These are phyloP conservation scores for Cecropterus lyciades DNA, from an alignment of 1,140 invertebrate species.

Conservation along the genomic window DNA sequence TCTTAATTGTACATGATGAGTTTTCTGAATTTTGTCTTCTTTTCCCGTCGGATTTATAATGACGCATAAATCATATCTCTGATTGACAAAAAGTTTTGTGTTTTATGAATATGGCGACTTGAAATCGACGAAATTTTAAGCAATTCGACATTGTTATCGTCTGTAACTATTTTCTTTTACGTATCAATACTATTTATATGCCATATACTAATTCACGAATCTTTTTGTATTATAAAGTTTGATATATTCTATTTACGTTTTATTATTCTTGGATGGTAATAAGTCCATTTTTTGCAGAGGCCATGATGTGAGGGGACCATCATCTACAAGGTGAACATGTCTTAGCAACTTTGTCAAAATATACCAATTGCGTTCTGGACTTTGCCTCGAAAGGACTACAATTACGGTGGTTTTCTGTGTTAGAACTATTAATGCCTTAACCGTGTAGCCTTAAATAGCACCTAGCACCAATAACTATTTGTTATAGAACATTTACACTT, in stretches of 20 bases:
- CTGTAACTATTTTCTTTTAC: no score
- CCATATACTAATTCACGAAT: background rate
- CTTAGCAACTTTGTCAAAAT: background rate
- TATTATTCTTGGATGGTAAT: background rate
- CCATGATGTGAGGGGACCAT: slow-evolving; percentile 3
- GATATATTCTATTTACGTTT: background rate
- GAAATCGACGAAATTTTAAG: no score
- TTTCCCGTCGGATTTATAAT: slow-evolving; percentile 70
- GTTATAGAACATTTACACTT: slow-evolving; percentile 5
- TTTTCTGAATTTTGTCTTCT: slow-evolving; percentile 65
- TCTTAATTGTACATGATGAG: slow-evolving; percentile 58
- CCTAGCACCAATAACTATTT: slow-evolving; percentile 11
- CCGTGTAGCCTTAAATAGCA: slow-evolving; percentile 10
- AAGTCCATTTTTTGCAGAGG: background rate
- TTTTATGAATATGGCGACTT: background rate
- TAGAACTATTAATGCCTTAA: slow-evolving; percentile 2
- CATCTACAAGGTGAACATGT: background rate
- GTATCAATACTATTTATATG: no score
- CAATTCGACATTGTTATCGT: no score
- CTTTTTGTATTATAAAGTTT: background rate
- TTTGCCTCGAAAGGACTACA: background rate
- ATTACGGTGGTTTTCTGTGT: background rate
- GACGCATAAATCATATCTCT: slow-evolving; percentile 50
- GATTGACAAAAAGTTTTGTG: slow-evolving; percentile 7
- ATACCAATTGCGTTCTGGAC: background rate